These are phyloP conservation scores for Drosophila kanekoi DNA, from an alignment of 2,888 invertebrate species.

Conservation along the genomic window DNA sequence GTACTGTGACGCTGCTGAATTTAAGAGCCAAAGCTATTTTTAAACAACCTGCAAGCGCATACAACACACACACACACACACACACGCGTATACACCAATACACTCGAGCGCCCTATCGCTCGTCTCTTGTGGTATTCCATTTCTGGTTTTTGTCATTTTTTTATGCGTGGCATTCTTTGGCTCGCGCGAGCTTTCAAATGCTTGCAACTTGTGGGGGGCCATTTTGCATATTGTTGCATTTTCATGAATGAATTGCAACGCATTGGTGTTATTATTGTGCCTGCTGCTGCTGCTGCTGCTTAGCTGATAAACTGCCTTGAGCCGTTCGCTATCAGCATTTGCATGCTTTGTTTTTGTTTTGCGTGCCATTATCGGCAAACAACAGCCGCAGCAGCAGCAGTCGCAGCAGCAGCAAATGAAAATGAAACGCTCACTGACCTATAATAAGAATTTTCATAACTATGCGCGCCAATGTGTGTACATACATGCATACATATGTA, in stretches of 20 bases:
- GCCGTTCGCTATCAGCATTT: slow-evolving; percentile 37
- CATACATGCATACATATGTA: not conserved
- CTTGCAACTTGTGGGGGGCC: slow-evolving; percentile 27
- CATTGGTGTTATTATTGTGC: slow-evolving; percentile 31
- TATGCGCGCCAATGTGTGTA: slow-evolving; percentile 22
- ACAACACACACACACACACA: slow-evolving; percentile 1
- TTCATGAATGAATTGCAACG: slow-evolving; percentile 68
- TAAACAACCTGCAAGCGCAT: slow-evolving; percentile 37
- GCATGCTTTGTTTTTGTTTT: slow-evolving; percentile 39
- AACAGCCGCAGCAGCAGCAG: slow-evolving; percentile 24
- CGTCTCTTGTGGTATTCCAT: slow-evolving; percentile 27
- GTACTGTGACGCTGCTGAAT: slow-evolving; percentile 16
- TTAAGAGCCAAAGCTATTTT: slow-evolving; percentile 51
- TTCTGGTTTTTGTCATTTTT: slow-evolving; percentile 23
- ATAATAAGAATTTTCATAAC: slow-evolving; percentile 70
- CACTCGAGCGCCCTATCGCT: slow-evolving; percentile 13
- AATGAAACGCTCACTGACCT: slow-evolving; percentile 77
- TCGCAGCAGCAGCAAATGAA: slow-evolving; percentile 12
- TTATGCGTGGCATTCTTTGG: slow-evolving; percentile 36
- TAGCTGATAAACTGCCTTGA: slow-evolving; percentile 72
- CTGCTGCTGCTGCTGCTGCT: slow-evolving; percentile 30
- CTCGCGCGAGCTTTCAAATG: slow-evolving; percentile 16
- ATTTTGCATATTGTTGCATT: slow-evolving; percentile 47
- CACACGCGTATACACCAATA: not conserved
- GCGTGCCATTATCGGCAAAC: slow-evolving; percentile 40